Percentiles rank a stretch among this genome's conserved stretches.
Evolutionary conservation across 2,888 invertebrate genomes (phyloP).

Genomic region (Hermodice carunculata): DNA sequence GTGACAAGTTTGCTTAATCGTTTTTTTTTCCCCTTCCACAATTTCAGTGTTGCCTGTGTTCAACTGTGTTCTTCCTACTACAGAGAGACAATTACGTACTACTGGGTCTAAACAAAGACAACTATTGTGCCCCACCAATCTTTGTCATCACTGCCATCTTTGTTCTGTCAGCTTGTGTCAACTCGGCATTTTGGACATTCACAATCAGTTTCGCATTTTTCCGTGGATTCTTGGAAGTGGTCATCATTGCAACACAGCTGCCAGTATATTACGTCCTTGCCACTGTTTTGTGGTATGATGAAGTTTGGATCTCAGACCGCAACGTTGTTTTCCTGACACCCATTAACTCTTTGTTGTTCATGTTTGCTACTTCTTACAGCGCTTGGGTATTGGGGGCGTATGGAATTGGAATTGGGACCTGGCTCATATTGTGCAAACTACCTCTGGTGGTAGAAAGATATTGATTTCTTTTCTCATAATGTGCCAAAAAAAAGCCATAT

Average conservation of each 20-base stretch:
- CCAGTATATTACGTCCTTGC: constrained; percentile 52
- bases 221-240: constrained; percentile 49
- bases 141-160: constrained; percentile 47
- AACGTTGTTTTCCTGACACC: constrained; percentile 20
- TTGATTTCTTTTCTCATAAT: too few relatives aligned
- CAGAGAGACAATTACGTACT: constrained; percentile 53
- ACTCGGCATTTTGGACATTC: constrained; percentile 45
- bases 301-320: constrained; percentile 48
- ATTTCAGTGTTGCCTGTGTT: constrained; percentile 54
- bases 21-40: constrained; percentile 7
- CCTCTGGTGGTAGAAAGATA: constrained; percentile 5
- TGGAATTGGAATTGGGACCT: constrained; percentile 6
- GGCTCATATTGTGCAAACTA: constrained; percentile 17
- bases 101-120: constrained; percentile 45
- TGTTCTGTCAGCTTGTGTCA: constrained; percentile 42
- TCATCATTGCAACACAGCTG: constrained; percentile 40
- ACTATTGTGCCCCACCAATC: constrained; percentile 54
- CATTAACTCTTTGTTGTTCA: constrained; percentile 3
- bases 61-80: constrained; percentile 51
- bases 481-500: too few relatives aligned
- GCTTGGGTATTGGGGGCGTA: constrained; percentile 12
- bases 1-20: too few relatives aligned
- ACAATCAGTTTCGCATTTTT: constrained; percentile 10
- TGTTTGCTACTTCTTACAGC: constrained; percentile 10
- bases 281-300: constrained; percentile 52